These are phyloP conservation scores for Spodoptera frugiperda DNA, from an alignment of 1,140 invertebrate genomes.

Conservation along the genomic window DNA sequence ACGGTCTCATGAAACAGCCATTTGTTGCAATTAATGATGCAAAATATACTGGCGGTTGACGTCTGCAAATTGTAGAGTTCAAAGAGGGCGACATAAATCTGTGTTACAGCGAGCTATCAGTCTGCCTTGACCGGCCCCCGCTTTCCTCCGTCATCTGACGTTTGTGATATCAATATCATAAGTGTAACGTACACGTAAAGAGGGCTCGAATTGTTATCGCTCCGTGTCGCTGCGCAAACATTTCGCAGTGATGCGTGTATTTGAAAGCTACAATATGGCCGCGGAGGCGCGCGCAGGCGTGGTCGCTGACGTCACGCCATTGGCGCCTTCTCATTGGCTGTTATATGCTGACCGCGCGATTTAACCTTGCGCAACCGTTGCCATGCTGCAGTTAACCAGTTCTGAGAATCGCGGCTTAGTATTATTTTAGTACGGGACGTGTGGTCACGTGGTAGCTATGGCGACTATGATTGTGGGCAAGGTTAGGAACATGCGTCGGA, in stretches of 20 bases:
- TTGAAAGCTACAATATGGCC: conserved; percentile 69
- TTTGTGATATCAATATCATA: conserved; percentile 38
- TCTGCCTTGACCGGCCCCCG: conserved; percentile 29
- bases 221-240: conserved; percentile 49
- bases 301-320: conserved; percentile 79
- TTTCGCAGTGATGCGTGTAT: conserved; percentile 53
- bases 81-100: conserved; percentile 19
- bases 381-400: conserved; percentile 69
- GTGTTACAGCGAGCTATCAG: not conserved
- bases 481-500: conserved; percentile 43
- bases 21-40: conserved; percentile 1
- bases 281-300: conserved; percentile 84
- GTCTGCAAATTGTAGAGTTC: conserved; percentile 19
- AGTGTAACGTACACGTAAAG: conserved; percentile 37
- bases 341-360: conserved; percentile 62
- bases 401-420: conserved; percentile 63
- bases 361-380: conserved; percentile 83
- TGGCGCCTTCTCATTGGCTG: conserved; percentile 69
- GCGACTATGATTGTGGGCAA: conserved; percentile 48
- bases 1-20: not conserved
- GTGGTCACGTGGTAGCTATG: conserved; percentile 52
- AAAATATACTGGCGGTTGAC: not conserved
- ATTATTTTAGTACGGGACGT: conserved; percentile 61
- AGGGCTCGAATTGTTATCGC: conserved; percentile 57
- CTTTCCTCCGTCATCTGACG: conserved; percentile 25